These are phyloP conservation scores for Myioborus melanocephalus DNA, from an alignment of 2,797 vertebrate genomes.

Conservation along the genomic window DNA sequence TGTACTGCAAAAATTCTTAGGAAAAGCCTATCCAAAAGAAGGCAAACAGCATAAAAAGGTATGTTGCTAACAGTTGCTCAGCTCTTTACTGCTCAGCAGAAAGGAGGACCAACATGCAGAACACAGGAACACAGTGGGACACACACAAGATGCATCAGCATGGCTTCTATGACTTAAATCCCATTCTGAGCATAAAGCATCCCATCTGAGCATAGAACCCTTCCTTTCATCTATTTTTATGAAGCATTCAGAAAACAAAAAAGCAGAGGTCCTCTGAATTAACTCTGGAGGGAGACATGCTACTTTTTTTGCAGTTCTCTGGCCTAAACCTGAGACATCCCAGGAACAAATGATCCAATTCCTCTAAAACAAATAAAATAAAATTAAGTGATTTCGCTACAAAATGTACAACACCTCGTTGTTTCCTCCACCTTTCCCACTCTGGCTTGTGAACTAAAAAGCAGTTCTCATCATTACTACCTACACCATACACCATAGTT, in stretches of 20 bases:
- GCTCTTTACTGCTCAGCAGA: background rate
- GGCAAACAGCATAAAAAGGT: background rate
- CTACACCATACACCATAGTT: background rate
- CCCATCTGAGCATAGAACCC: background rate
- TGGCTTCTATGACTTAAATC: slow-evolving; percentile 14
- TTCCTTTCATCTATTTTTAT: slow-evolving; percentile 37
- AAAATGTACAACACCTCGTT: background rate
- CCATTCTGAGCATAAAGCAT: slow-evolving; percentile 11
- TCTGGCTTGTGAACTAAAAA: background rate
- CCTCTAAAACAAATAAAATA: background rate
- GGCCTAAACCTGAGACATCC: background rate
- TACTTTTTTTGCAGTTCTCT: background rate
- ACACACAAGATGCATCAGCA: background rate
- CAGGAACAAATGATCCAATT: background rate
- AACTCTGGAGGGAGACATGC: background rate
- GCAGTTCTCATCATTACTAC: background rate
- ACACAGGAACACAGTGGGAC: background rate
- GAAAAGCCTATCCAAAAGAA: background rate
- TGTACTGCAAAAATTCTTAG: background rate
- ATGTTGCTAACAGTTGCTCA: background rate
- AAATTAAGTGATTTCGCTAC: background rate
- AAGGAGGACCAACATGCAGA: background rate
- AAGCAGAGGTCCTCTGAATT: background rate
- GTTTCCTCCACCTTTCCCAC: background rate
- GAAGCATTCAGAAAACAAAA: background rate